Base-by-base conservation (phyloP, 2,888 invertebrate species). In the Automeris io region DNA sequence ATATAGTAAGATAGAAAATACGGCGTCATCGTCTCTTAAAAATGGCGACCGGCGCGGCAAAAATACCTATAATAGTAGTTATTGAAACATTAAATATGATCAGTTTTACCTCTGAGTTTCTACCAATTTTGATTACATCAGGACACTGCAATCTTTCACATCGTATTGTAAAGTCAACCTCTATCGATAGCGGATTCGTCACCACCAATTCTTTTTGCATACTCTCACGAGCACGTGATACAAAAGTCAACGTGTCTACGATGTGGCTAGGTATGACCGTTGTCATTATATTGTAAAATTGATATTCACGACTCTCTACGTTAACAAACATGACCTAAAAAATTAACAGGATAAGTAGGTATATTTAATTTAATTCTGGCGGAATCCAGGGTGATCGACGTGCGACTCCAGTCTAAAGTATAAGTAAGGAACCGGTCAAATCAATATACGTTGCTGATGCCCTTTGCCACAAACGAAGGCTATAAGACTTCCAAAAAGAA, bases 91-190 rank as follows among this genome's bases (percentile, higher is more conserved):
- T n/a, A n/a, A n/a, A n/a, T n/a, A n/a, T n/a, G n/a, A n/a, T n/a
- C n/a, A n/a, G n/a, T n/a, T n/a, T 47, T 50, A 82, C 85, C 72
- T 76, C 71, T 1, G 85, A 82, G 43, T 77, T 72, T 35, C 70
- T 65, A 24, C 52, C 53, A 22, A 86, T 68, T 7, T 33, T 50
- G 1, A 83, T 44, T 1, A 47, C 23, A 5, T 77, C 64, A 1
- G 73, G 66, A 40, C 71, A 72, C 2, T 56, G 44, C 0, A 85
- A 58, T 18, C 57, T 61, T 0, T 70, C 61, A 43, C 77, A 74
- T 13, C 37, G 42, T 6, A 83, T 50, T 6, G 35, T 36, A 47
- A 68, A 85, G 1, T 60, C 54, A 0, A 70, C 69, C 7, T 75
- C 70, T 0, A 44, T 41, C 0, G 60, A 51, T 12, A 85, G 64